Conservation (phyloP, 2,888 invertebrate genomes). For the Sthenelais limicola region DNA sequence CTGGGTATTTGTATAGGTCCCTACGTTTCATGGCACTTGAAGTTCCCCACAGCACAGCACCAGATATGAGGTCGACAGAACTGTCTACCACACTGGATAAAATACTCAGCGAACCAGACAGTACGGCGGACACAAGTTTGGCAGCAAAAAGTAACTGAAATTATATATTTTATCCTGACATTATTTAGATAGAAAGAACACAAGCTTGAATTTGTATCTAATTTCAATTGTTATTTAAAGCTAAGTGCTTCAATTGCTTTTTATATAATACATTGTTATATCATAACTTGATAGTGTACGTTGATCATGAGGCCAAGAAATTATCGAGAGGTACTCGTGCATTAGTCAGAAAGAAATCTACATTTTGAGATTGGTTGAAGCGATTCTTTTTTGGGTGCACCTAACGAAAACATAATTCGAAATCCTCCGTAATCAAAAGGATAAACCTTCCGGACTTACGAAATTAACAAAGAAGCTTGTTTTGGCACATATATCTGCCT, state of each 20-base stretch:
- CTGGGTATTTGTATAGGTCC: conserved; percentile 73
- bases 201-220: too few species aligned
- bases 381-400: not conserved
- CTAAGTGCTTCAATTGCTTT: too few species aligned
- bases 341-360: too few species aligned
- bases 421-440: too few species aligned
- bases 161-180: too few species aligned
- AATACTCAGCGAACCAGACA: conserved; percentile 74
- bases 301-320: too few species aligned
- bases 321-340: too few species aligned
- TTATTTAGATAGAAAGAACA: too few species aligned
- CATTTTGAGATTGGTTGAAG: not conserved
- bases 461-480: conserved; percentile 61
- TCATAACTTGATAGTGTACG: too few species aligned
- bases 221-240: too few species aligned
- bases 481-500: conserved; percentile 56
- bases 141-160: conserved; percentile 69
- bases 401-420: not conserved
- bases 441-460: too few species aligned
- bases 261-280: too few species aligned
- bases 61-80: conserved; percentile 73
- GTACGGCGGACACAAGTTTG: conserved; percentile 71
- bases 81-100: conserved; percentile 74
- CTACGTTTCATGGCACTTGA: conserved; percentile 70
- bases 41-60: conserved; percentile 71